Evolutionary conservation across 2,888 invertebrate species (phyloP).

Genomic region (Caenorhabditis sp.): DNA sequence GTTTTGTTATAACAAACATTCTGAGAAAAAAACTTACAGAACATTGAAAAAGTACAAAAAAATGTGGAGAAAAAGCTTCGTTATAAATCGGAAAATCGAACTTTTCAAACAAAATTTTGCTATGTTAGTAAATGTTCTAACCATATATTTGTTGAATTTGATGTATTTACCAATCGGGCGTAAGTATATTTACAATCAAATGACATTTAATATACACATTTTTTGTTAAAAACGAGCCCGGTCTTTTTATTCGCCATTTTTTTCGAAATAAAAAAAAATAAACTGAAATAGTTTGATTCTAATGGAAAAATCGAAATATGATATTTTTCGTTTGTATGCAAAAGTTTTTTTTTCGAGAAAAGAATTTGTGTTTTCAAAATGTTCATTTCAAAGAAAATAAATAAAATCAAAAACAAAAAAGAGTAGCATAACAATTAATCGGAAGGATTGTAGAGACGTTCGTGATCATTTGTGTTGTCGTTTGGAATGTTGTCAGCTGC

Average conservation of each 20-base stretch:
- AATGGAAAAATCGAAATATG: background rate
- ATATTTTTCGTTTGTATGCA: background rate
- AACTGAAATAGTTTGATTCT: background rate
- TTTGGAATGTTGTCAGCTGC: conserved; percentile 1
- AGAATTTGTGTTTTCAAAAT: background rate
- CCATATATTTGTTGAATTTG: background rate
- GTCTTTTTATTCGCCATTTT: background rate
- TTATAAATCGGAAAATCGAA: background rate
- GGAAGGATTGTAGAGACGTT: background rate
- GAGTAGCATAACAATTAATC: no score
- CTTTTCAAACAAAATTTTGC: background rate
- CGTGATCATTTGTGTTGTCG: background rate
- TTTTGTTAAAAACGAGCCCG: background rate
- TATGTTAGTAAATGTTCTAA: background rate
- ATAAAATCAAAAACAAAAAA: background rate
- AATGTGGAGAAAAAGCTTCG: background rate
- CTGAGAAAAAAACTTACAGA: background rate
- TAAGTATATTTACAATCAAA: background rate
- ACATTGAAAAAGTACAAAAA: background rate
- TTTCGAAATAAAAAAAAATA: background rate
- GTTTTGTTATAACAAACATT: no score
- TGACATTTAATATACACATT: background rate
- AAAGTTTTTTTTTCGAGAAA: background rate
- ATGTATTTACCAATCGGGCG: background rate
- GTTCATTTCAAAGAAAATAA: background rate